Base-by-base conservation (phyloP, 2,888 invertebrate species). In the Bugulina stolonifera region DNA sequence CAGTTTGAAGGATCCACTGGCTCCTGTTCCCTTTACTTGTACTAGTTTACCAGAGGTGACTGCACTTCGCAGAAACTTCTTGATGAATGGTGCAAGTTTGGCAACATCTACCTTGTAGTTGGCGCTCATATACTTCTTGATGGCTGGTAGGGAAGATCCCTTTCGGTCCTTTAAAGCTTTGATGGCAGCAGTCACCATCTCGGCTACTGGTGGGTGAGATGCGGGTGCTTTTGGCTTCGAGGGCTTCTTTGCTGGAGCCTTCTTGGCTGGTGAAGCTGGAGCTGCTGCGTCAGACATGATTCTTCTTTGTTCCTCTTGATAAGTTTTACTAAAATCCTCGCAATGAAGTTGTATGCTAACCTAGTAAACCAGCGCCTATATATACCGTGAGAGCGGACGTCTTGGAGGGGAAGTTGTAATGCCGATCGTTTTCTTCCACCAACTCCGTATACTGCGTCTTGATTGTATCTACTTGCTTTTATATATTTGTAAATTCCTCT, bases 41-140 rank as follows among this genome's bases (percentile, higher is more conserved):
- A 81, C 77, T 0, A 83, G 75, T 23, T 72, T 73, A 0, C 81
- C 82, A 55, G 85, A 84, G 0, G 82, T 84, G 23, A 89, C 87
- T 23, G 88, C 88, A 22, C 82, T 79, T 79, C 88, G 89, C 74
- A 89, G 76, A 76, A 87, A 89, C 74, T 87, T 88, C 75, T 87
- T 88, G 76, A 90, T 89, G 81, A 87, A 88, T 0, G 86, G 86
- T 0, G 87, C 85, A 64, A 87, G 79, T 77, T 88, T 89, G 73
- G 88, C 87, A 0, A 86, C 85, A 78, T 89, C 89, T 3, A 89
- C 85, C 73, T 87, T 87, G 86, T 89, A 89, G 73, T 86, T 87
- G 35, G 86, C 83, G 10, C 86, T 82, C 71, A 90, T 87, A 80
- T 88, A 89, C 78, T 90, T 90, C 79, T 89, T 89, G 80, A 89